A percentile compares a stretch with the other conserved stretches of the same genome.
Conservation (phyloP, 2,888 invertebrate genomes). For the Napeogenes inachia region DNA sequence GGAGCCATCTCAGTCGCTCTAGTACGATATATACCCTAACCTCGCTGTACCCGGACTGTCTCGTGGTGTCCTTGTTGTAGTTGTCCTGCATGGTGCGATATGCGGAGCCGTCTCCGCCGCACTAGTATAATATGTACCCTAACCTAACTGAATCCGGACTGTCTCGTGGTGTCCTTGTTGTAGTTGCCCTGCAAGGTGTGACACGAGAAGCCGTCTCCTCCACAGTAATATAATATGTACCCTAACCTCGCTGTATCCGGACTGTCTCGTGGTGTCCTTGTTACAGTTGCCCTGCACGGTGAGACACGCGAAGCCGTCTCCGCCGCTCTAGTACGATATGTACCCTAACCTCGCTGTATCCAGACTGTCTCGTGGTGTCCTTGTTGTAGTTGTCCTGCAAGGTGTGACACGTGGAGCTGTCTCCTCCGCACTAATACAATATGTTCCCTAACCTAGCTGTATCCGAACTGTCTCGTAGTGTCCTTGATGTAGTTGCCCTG, state of each 20-base stretch:
- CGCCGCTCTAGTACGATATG: too few relatives aligned
- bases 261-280: slow-evolving; percentile 75
- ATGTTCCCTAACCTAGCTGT: slow-evolving; percentile 66
- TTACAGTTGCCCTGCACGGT: slow-evolving; percentile 85
- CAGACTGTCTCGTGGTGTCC: too few relatives aligned
- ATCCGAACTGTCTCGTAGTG: slow-evolving; percentile 74
- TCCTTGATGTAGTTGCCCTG: slow-evolving; percentile 84
- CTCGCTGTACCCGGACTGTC: slow-evolving; percentile 75
- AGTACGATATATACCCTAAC: slow-evolving; percentile 37
- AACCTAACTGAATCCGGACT: too few relatives aligned
- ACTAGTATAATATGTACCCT: slow-evolving; percentile 54
- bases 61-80: slow-evolving; percentile 81
- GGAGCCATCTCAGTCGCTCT: slow-evolving; percentile 88
- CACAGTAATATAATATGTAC: too few relatives aligned
- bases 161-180: too few relatives aligned
- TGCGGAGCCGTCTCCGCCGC: slow-evolving; percentile 89
- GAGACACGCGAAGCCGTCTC: slow-evolving; percentile 88
- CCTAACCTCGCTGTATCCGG: slow-evolving; percentile 74
- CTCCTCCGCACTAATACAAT: too few relatives aligned
- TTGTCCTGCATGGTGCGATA: slow-evolving; percentile 87
- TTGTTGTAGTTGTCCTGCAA: too few relatives aligned
- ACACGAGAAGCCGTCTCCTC: too few relatives aligned
- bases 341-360: too few relatives aligned
- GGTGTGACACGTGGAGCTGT: too few relatives aligned
- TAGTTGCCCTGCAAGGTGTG: too few relatives aligned